A percentile compares a stretch with the other conserved stretches of the same genome.
Evolutionary conservation across 2,797 vertebrate genomes (phyloP).

Genomic region (Syndactyla subalaris): DNA sequence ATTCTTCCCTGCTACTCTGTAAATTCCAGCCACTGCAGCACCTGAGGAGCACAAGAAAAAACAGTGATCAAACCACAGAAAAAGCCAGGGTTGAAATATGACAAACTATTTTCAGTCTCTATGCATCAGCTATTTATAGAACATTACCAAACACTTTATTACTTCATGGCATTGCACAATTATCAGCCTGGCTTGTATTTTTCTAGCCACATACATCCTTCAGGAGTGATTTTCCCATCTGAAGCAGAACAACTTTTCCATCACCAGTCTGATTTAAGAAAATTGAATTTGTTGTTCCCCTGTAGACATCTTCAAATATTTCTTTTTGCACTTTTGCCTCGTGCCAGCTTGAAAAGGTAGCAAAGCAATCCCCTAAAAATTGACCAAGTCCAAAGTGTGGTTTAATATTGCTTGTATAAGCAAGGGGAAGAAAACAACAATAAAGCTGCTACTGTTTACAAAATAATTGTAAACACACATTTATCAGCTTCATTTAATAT

Average conservation of each 20-base stretch:
- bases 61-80: background rate
- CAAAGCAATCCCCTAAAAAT: background rate
- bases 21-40: conserved; percentile 94
- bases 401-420: background rate
- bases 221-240: background rate
- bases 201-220: background rate
- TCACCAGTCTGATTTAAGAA: background rate
- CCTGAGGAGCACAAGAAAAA: conserved; percentile 76
- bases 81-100: background rate
- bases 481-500: background rate
- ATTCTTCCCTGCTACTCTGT: conserved; percentile 96
- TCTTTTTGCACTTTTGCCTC: background rate
- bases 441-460: background rate
- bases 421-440: background rate
- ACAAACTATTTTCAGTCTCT: background rate
- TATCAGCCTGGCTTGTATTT: background rate
- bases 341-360: background rate
- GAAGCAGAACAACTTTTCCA: background rate
- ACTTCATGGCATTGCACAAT: background rate
- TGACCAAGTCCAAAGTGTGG: background rate
- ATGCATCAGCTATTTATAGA: background rate
- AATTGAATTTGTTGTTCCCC: background rate
- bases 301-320: background rate
- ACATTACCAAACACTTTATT: background rate
- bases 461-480: background rate